A percentile compares a stretch with the other conserved stretches of the same genome.
Conservation (phyloP, 2,888 invertebrate species). For the Encarsia formosa region DNA sequence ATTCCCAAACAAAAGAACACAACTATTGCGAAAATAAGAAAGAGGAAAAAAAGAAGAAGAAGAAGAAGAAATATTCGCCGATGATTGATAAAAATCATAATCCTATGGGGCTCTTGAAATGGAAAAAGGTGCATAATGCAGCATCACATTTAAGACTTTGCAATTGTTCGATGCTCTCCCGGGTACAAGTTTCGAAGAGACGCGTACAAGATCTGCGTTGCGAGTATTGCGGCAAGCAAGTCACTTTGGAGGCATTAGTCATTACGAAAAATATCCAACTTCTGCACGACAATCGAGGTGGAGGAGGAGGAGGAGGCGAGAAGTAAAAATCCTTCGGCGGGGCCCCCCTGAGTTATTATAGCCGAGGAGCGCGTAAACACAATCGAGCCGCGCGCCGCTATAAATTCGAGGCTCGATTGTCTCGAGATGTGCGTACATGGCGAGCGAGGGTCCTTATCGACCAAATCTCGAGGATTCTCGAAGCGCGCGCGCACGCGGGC, state of each 20-base stretch:
- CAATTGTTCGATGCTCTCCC: neutral
- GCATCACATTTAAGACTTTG: too few species aligned
- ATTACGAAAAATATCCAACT: neutral
- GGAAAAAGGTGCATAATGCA: too few species aligned
- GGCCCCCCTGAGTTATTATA: constrained; percentile 6
- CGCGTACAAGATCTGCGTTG: neutral
- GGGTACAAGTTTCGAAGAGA: neutral
- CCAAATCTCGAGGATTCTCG: constrained; percentile 14
- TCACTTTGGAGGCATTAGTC: constrained; percentile 22
- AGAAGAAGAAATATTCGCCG: too few species aligned
- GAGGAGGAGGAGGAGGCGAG: constrained; percentile 1
- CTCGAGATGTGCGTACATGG: constrained; percentile 2
- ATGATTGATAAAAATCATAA: too few species aligned
- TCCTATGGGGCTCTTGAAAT: too few species aligned
- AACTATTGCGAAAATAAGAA: too few species aligned
- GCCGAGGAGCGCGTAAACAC: neutral
- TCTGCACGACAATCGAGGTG: neutral
- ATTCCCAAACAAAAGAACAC: too few species aligned
- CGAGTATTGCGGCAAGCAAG: constrained; percentile 2
- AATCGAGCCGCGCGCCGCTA: neutral
- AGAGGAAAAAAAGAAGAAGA: too few species aligned
- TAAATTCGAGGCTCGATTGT: constrained; percentile 24
- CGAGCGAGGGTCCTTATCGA: constrained; percentile 4
- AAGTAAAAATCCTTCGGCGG: constrained; percentile 1
- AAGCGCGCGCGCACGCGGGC: too few species aligned